Evolutionary conservation across 2,113 vertebrate genomes (phyloP).

Genomic region (Perognathus longimembris): DNA sequence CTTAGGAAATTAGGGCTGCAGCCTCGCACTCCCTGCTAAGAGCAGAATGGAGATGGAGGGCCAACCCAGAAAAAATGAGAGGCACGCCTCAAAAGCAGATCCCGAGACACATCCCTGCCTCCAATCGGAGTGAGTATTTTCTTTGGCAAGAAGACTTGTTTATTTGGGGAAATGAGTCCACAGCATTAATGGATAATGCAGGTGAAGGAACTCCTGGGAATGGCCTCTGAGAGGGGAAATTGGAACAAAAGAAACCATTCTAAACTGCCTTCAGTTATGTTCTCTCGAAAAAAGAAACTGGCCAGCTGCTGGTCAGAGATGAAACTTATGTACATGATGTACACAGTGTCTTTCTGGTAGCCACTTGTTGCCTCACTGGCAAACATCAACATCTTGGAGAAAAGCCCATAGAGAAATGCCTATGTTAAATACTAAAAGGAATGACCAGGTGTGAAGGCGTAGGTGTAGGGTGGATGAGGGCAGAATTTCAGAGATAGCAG

Average conservation of each 20-base stretch:
- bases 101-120: not conserved
- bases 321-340: conserved; percentile 5
- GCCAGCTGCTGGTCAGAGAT: conserved; percentile 54
- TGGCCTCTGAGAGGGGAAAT: conserved; percentile 66
- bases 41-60: not conserved
- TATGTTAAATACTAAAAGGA: not conserved
- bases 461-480: not conserved
- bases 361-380: not conserved
- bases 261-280: conserved; percentile 45
- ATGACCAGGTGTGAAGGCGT: not conserved
- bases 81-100: not conserved
- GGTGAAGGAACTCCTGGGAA: conserved; percentile 76
- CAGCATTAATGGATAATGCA: conserved; percentile 79
- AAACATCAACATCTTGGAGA: not conserved
- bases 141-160: conserved; percentile 75
- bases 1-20: not conserved
- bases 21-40: not conserved
- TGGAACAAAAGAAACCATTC: conserved; percentile 77
- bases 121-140: conserved; percentile 11
- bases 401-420: not conserved
- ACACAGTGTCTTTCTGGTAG: conserved; percentile 28
- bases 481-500: not conserved
- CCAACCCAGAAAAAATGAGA: conserved; percentile 2
- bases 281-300: conserved; percentile 2
- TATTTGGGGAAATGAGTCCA: conserved; percentile 73